Base-by-base conservation (phyloP, 2,113 vertebrate species). In the Leucopsar rothschildi region DNA sequence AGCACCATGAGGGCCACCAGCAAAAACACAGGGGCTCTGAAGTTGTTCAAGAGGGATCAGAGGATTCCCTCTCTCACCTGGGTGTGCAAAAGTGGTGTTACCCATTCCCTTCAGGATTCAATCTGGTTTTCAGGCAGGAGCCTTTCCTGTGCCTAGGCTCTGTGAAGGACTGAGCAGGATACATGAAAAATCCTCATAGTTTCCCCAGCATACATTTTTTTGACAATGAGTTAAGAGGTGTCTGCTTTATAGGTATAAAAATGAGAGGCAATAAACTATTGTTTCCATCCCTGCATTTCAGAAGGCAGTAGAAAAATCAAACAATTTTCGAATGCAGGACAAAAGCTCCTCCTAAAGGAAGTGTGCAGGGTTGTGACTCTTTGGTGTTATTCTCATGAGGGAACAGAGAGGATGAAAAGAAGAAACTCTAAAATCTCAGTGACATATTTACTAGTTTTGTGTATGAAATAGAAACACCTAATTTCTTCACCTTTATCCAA, bases 21-120 rank as follows among this genome's bases (percentile, higher is more conserved):
- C 0, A 2, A 7, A 10, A 50, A 5, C 44, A 12, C 0, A 2
- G 37, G 17, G 14, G 8, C 35, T 79, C n/a, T 65, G 42, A 31
- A 31, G 31, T 22, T 2, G 20, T 15, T 81, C 44, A 12, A 14
- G 45, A 81, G 20, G 31, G 55, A 37, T 37, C 17, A 53, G 15
- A 57, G 19, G 21, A 31, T 79, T 86, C 70, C 40, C 22, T 56
- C 31, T 47, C 5, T 4, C 20, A 20, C 56, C 50, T 55, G 20
- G 2, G 5, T 29, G 23, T 45, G 23, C 24, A 28, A 11, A 47
- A 27, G 40, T 18, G 12, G 12, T 15, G 23, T 44, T 52, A 31
- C 15, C 20, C 5, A 0, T 53, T 88, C 76, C 40, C 19, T 83
- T 53, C 57, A 72, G 88, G 70, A 25, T 25, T 8, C 23, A 22